Evolutionary conservation across 35 echinoderm and acorn worm species (phyloP).

Genomic region (Acanthaster planci): DNA sequence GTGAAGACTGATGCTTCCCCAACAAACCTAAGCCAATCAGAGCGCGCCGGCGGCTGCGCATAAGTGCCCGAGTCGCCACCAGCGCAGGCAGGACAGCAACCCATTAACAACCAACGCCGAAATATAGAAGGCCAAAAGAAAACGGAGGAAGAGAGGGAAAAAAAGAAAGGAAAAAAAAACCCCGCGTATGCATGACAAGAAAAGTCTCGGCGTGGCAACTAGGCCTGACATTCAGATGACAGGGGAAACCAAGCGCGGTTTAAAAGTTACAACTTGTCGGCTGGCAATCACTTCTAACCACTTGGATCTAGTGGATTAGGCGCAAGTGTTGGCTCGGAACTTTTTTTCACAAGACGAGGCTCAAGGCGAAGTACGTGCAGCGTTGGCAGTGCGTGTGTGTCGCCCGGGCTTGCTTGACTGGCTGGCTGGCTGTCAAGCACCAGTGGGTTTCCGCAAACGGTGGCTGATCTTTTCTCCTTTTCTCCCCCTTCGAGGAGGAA

Average conservation of each 20-base stretch:
- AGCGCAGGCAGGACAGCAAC: not conserved
- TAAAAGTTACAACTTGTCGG: slow-evolving; percentile 29
- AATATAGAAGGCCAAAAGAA: not conserved
- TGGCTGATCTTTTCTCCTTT: too few species aligned
- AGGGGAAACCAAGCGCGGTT: slow-evolving; percentile 5
- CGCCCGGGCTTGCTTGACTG: too few species aligned
- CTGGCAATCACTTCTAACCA: slow-evolving; percentile 19
- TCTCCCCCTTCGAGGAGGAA: not conserved
- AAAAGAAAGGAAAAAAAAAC: not conserved
- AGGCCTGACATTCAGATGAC: not conserved
- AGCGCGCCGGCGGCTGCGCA: slow-evolving; percentile 14
- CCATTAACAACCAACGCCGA: slow-evolving; percentile 4
- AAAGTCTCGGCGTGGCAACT: not conserved
- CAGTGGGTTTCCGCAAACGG: not conserved
- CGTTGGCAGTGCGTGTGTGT: not conserved
- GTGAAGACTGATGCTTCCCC: slow-evolving; percentile 13
- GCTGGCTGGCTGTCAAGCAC: not conserved
- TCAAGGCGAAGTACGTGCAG: slow-evolving; percentile 13
- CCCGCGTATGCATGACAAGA: not conserved
- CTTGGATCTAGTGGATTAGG: slow-evolving; percentile 22
- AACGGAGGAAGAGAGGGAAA: not conserved
- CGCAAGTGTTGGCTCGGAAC: slow-evolving; percentile 22
- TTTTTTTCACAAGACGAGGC: not conserved
- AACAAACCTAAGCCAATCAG: not conserved
- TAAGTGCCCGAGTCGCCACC: slow-evolving; percentile 14